phyloP scores from a whole-genome alignment of 2,113 vertebrate species.

The Speoplatyrhinus poulsoni region DNA sequence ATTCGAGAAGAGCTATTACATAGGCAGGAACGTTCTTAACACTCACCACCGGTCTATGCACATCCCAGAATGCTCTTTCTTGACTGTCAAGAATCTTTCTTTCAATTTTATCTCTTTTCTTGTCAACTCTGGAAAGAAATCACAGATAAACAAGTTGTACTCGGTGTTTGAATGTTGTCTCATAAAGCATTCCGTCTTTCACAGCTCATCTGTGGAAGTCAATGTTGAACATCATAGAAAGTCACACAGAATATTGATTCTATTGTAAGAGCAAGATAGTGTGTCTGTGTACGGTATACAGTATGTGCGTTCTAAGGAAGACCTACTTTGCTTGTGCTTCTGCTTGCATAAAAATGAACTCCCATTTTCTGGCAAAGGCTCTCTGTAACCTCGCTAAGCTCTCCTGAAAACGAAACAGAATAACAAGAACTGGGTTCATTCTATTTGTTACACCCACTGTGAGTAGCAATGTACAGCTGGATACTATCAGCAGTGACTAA shows the following conservation, averaged over 20 bases:
- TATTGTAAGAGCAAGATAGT: conserved; percentile 23
- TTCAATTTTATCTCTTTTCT: conserved; percentile 98
- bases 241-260: conserved; percentile 3
- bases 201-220: conserved; percentile 18
- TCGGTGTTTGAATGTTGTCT: neutral
- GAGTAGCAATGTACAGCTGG: conserved; percentile 22
- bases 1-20: neutral
- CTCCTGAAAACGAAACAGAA: conserved; percentile 79
- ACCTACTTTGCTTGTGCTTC: conserved; percentile 99
- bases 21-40: conserved; percentile 1
- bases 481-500: conserved; percentile 41
- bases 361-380: conserved; percentile 97
- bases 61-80: conserved; percentile 97
- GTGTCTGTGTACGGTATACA: conserved; percentile 10
- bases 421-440: conserved; percentile 38
- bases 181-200: neutral
- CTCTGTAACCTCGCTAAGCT: conserved; percentile 95
- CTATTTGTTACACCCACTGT: conserved; percentile 30
- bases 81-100: conserved; percentile 98
- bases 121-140: conserved; percentile 86
- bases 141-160: neutral
- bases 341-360: conserved; percentile 99
- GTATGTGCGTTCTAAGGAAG: conserved; percentile 40
- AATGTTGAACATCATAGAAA: conserved; percentile 8
- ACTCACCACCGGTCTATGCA: conserved; percentile 96